These are phyloP conservation scores for Leptinotarsa texana DNA, from an alignment of 1,140 invertebrate species.

Conservation along the genomic window DNA sequence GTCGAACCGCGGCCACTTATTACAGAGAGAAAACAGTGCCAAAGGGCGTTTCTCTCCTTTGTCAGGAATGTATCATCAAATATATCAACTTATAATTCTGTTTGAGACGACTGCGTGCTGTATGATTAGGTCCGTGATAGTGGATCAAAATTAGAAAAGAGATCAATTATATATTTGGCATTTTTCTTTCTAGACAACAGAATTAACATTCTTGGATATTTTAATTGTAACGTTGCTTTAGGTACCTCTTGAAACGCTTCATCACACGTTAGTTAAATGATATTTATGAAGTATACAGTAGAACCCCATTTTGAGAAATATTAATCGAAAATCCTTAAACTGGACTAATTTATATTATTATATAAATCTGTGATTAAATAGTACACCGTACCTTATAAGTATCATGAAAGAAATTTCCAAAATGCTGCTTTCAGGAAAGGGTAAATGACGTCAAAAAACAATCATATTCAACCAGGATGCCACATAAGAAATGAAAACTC, in stretches of 20 bases:
- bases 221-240: neutral
- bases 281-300: too few species aligned
- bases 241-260: neutral
- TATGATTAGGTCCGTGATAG: slow-evolving; percentile 10
- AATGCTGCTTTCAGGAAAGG: too few species aligned
- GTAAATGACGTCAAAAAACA: too few species aligned
- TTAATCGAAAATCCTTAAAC: too few species aligned
- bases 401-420: too few species aligned
- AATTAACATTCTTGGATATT: neutral
- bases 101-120: slow-evolving; percentile 15
- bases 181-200: neutral
- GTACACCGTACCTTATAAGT: too few species aligned
- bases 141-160: too few species aligned
- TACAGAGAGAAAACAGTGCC: slow-evolving; percentile 16
- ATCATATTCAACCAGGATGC: too few species aligned
- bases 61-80: slow-evolving; percentile 22
- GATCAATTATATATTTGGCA: neutral
- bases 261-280: neutral
- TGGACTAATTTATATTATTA: too few species aligned
- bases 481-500: too few species aligned
- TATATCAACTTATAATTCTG: slow-evolving; percentile 19
- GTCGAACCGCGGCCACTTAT: slow-evolving; percentile 12
- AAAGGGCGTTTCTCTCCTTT: slow-evolving; percentile 23
- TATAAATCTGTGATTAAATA: too few species aligned
- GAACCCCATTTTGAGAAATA: too few species aligned